Percentiles rank a stretch among this genome's conserved stretches.
Evolutionary conservation across 2,113 vertebrate genomes (phyloP).

Genomic region (Esox niger): DNA sequence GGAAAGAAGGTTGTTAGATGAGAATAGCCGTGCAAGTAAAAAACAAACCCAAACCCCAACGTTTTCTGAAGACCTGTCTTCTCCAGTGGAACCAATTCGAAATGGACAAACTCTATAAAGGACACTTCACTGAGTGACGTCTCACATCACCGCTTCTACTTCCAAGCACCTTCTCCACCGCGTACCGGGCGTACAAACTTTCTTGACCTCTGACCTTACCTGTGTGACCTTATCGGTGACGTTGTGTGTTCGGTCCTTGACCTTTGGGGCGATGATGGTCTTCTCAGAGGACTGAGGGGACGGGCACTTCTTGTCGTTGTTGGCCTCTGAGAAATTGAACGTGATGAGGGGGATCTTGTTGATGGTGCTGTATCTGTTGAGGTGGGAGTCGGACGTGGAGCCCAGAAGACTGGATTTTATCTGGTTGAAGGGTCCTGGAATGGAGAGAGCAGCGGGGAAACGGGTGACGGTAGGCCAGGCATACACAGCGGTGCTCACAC

Average conservation of each 20-base stretch:
- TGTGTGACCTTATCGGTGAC: conserved; percentile 99
- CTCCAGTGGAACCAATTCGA: too few species aligned
- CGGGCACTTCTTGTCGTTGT: conserved; percentile 90
- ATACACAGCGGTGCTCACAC: too few species aligned
- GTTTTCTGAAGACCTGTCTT: too few species aligned
- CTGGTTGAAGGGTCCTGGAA: conserved; percentile 92
- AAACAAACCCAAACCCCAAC: too few species aligned
- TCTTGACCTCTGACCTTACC: conserved; percentile 37
- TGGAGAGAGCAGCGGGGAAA: neutral
- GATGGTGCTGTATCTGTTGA: conserved; percentile 98
- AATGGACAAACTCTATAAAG: too few species aligned
- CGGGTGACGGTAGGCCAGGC: neutral
- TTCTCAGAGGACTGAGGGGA: conserved; percentile 95
- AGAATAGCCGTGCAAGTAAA: too few species aligned
- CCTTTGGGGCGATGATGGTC: conserved; percentile 97
- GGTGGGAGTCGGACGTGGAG: conserved; percentile 97
- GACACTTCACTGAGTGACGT: neutral
- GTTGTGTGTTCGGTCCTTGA: conserved; percentile 96
- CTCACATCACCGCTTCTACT: neutral
- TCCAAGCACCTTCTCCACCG: too few species aligned
- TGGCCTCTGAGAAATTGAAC: conserved; percentile 96
- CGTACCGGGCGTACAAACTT: neutral
- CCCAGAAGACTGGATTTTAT: conserved; percentile 95
- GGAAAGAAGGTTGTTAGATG: neutral
- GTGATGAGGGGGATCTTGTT: conserved; percentile 98